These are phyloP conservation scores for Salvelinus sp. DNA, from an alignment of 2,113 vertebrate genomes.

Conservation along the genomic window DNA sequence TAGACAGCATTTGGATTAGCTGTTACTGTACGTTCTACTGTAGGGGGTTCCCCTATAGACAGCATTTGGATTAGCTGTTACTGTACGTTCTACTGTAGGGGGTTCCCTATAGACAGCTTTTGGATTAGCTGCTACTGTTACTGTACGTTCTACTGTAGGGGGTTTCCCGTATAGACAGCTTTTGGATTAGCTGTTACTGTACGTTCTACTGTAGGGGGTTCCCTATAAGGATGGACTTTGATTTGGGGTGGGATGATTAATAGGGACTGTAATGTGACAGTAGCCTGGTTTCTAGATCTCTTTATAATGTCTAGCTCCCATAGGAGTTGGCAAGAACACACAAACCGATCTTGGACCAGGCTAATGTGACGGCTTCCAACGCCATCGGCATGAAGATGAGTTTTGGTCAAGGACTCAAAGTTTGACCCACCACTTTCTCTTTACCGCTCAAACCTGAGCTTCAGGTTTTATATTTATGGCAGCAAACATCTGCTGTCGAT, in stretches of 20 bases:
- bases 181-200: constrained; percentile 58
- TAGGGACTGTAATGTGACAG: neutral
- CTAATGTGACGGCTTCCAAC: too few species aligned
- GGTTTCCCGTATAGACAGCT: constrained; percentile 5
- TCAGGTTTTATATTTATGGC: neutral
- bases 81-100: too few species aligned
- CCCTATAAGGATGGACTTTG: constrained; percentile 34
- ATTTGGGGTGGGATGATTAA: constrained; percentile 18
- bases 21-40: too few species aligned
- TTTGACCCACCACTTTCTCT: neutral
- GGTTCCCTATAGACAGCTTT: neutral
- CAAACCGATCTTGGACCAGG: too few species aligned
- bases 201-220: neutral
- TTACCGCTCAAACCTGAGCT: too few species aligned
- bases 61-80: too few species aligned
- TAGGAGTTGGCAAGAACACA: neutral
- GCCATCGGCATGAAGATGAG: too few species aligned
- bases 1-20: too few species aligned
- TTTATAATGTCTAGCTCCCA: too few species aligned
- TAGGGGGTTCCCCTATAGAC: too few species aligned
- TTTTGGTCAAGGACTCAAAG: neutral
- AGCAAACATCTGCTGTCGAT: neutral
- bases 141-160: constrained; percentile 1
- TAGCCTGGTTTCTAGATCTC: too few species aligned
- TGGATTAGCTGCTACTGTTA: constrained; percentile 55